These are phyloP conservation scores for Dendrocincla tyrannina DNA, from an alignment of 2,797 vertebrate species.

Conservation along the genomic window DNA sequence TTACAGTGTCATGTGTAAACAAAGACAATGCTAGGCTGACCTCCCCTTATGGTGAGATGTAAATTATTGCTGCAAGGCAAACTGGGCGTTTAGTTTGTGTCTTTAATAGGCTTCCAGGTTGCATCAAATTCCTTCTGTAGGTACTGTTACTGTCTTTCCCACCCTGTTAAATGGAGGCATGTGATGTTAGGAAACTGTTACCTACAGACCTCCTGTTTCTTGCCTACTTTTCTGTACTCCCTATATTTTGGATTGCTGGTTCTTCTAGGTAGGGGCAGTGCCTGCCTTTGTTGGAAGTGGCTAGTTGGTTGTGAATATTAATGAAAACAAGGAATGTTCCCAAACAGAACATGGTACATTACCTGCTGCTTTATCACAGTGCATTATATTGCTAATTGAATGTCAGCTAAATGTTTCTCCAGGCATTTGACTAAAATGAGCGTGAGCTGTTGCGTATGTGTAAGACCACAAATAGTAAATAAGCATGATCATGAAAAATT, in stretches of 20 bases:
- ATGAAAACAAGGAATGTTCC: not conserved
- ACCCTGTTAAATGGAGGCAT: not conserved
- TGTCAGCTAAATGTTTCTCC: constrained; percentile 2
- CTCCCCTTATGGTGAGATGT: not conserved
- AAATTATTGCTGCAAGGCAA: not conserved
- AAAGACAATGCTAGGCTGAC: not conserved
- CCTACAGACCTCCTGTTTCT: not conserved
- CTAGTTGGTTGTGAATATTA: not conserved
- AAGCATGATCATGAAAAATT: not conserved
- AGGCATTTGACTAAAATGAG: not conserved
- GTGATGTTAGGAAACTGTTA: not conserved
- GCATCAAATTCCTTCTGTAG: not conserved
- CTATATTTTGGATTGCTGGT: not conserved
- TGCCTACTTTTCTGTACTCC: not conserved
- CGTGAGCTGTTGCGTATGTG: not conserved
- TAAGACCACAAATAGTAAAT: constrained; percentile 3
- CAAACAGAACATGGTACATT: not conserved
- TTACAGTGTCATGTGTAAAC: not conserved
- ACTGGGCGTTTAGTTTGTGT: not conserved
- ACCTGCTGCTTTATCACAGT: not conserved
- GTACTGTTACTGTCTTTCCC: not conserved
- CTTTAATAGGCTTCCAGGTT: not conserved
- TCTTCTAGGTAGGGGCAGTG: not conserved
- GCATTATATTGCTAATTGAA: constrained; percentile 2
- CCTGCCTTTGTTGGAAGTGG: not conserved